These are phyloP conservation scores for Candoia aspera DNA, from an alignment of 2,113 vertebrate genomes.

Conservation along the genomic window DNA sequence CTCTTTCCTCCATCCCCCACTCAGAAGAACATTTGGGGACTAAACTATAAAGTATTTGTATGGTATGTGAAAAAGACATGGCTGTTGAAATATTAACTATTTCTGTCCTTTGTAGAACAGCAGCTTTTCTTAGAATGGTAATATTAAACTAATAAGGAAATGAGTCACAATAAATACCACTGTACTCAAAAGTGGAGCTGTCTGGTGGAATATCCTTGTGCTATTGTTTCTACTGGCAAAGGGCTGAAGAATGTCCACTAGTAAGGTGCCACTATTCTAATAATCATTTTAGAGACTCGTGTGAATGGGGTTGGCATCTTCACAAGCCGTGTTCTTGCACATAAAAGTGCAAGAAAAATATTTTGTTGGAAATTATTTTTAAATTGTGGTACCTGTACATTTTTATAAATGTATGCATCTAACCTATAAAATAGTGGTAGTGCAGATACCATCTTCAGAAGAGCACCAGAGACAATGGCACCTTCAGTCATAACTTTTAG, in stretches of 20 bases:
- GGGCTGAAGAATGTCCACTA: conserved; percentile 55
- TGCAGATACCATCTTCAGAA: background rate
- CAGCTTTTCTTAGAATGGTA: conserved; percentile 5
- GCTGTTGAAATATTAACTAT: conserved; percentile 1
- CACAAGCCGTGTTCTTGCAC: background rate
- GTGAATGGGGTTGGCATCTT: background rate
- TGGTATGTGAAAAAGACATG: conserved; percentile 31
- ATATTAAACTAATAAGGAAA: background rate
- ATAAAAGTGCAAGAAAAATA: background rate
- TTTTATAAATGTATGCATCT: background rate
- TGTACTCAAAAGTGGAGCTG: conserved; percentile 39
- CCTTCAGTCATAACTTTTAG: background rate
- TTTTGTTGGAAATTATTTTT: background rate
- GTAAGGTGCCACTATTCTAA: conserved; percentile 60
- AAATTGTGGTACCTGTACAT: background rate
- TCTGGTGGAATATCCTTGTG: conserved; percentile 53
- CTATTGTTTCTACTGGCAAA: conserved; percentile 51
- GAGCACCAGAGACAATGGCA: background rate
- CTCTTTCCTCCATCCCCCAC: background rate
- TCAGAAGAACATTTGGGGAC: background rate
- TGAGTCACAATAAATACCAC: background rate
- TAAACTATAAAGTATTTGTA: background rate
- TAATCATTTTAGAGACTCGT: conserved; percentile 22
- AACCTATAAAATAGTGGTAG: background rate
- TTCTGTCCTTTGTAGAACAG: background rate